Percentiles rank a stretch among this genome's conserved stretches.
Evolutionary conservation across 2,888 invertebrate genomes (phyloP).

Genomic region (Tipula helvola): DNA sequence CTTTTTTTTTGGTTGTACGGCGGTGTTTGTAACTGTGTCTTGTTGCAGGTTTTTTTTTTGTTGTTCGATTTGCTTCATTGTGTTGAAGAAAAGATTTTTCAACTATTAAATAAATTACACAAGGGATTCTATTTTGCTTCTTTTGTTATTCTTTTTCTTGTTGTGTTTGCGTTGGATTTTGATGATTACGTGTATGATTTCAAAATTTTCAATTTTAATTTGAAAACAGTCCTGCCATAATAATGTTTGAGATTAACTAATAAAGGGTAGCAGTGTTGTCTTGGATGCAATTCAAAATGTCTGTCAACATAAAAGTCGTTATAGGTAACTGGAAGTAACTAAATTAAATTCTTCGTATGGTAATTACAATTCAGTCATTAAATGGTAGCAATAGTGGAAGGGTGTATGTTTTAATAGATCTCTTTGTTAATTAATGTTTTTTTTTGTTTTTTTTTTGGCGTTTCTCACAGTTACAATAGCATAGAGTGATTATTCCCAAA

Average conservation of each 20-base stretch:
- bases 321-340: background rate
- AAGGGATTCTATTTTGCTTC: background rate
- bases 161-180: background rate
- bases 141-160: background rate
- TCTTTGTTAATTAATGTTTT: too few relatives aligned
- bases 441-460: too few relatives aligned
- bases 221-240: background rate
- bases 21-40: background rate
- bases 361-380: too few relatives aligned
- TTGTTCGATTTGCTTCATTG: background rate
- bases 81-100: background rate
- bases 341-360: background rate
- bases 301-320: background rate
- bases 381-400: too few relatives aligned
- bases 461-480: too few relatives aligned
- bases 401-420: too few relatives aligned
- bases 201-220: background rate
- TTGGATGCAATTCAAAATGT: background rate
- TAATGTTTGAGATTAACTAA: background rate
- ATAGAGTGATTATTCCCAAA: too few relatives aligned
- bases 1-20: background rate
- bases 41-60: background rate
- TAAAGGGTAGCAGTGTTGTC: background rate
- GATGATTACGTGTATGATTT: background rate
- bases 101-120: conserved; percentile 4